A percentile compares a stretch with the other conserved stretches of the same genome.
Conservation (phyloP, 1,140 invertebrate species). For the Cotesia chilonis region DNA sequence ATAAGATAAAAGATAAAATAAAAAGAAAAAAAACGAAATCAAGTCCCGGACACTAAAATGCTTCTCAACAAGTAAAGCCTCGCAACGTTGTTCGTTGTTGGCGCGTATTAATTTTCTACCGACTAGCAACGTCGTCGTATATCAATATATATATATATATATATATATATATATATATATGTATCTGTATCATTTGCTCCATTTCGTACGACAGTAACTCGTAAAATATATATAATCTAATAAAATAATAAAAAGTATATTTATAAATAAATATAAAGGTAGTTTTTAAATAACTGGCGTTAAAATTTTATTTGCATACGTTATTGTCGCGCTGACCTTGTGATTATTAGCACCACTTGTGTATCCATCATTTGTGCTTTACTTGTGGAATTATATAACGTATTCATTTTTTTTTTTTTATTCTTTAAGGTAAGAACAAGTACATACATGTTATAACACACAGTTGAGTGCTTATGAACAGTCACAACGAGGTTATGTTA, state of each 20-base stretch:
- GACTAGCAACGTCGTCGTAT: too few relatives aligned
- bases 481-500: constrained; percentile 7
- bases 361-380: constrained; percentile 7
- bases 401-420: too few relatives aligned
- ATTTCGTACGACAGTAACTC: too few relatives aligned
- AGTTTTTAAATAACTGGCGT: constrained; percentile 15
- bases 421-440: background rate
- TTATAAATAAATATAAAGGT: constrained; percentile 17
- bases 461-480: background rate
- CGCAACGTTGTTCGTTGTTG: too few relatives aligned
- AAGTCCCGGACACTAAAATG: background rate
- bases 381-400: constrained; percentile 20
- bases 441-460: background rate
- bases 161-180: too few relatives aligned
- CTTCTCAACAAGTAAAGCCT: too few relatives aligned
- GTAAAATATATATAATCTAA: too few relatives aligned
- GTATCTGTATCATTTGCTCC: too few relatives aligned
- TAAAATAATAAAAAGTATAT: background rate
- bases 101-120: too few relatives aligned
- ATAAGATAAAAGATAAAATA: background rate
- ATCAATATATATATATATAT: too few relatives aligned
- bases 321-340: constrained; percentile 18
- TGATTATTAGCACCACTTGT: constrained; percentile 8
- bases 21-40: constrained; percentile 23
- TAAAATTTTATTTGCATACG: background rate